Evolutionary conservation across 64 coral and sea anemone species (phyloP), one percentile per base, ranked within the genome.

Genomic region (Montipora cactus): DNA sequence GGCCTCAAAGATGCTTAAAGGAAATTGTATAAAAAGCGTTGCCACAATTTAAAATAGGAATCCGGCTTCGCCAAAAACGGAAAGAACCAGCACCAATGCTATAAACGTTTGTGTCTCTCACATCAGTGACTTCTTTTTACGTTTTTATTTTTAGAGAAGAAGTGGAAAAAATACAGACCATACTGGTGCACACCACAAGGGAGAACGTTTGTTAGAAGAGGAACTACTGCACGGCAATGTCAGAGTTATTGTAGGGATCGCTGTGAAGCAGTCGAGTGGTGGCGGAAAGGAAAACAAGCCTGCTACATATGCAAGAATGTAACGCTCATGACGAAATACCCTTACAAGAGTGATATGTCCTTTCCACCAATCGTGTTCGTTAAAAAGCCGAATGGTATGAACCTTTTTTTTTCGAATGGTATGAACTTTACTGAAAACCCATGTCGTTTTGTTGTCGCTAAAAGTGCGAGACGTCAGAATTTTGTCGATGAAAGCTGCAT

Each of bases 261-360:
- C 2, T 83, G 81, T 67, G 58, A 15, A 16, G 81, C 81, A 15
- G 16, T 83, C 5, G 81, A 83, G 58, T 83, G 81, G 81, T 83
- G 81, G 81, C 25, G 67, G 58, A 45, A 16, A 16, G 81, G 81
- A 47, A 67, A 62, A 37, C 28, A 83, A 46, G 81, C 81, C 5
- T 83, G 81, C 44, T 83, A 83, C 7, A 28, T 47, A 12, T 83
- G 81, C 59, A 83, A 9, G 4, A 57, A 83, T 67, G 66, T 83
- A 47, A 83, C 23, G 2, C 81, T 66, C 46, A 57, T 83, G 0
- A 47, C 28, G 21, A 2, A 28, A 14, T 83, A 67, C 12, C 81
- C 59, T 67, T 13, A 83, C 62, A 59, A 19, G 58, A 64, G 25
- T 64, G 81, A 83, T 28, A 23, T 64, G 28, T 83, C 81, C 1